Evolutionary conservation across 64 coral and sea anemone species (phyloP).

Genomic region (Montipora capricornis): DNA sequence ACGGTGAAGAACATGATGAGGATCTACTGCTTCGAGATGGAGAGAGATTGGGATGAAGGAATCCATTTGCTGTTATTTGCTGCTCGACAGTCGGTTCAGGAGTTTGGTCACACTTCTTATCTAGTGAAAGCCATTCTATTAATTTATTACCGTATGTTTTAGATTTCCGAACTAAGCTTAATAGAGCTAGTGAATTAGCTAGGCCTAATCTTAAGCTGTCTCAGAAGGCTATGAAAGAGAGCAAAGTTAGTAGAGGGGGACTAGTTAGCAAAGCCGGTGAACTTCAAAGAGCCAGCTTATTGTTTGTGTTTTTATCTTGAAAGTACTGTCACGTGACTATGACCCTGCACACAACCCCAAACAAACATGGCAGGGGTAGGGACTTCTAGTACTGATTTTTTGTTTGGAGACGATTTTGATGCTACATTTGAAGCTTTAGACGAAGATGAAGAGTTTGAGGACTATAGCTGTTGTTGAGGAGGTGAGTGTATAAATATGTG

Average conservation of each 20-base stretch:
- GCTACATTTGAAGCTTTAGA: constrained; percentile 22
- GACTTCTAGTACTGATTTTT: constrained; percentile 3
- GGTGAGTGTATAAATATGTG: constrained; percentile 1
- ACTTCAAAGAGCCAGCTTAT: constrained; percentile 6
- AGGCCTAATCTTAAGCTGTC: no score
- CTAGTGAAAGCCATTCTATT: no score
- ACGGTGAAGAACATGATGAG: no score
- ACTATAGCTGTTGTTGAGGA: constrained; percentile 25
- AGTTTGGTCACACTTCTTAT: no score
- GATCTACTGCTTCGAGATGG: no score
- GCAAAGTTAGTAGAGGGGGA: constrained; percentile 1
- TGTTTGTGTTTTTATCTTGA: neutral
- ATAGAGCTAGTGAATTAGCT: no score
- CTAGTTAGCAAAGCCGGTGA: neutral
- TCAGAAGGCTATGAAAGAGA: no score
- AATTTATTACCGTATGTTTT: no score
- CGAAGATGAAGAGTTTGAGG: constrained; percentile 42
- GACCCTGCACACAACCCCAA: constrained; percentile 12
- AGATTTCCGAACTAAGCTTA: no score
- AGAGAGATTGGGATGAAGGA: no score
- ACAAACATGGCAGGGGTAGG: constrained; percentile 25
- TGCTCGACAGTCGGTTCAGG: no score
- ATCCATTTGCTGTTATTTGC: no score
- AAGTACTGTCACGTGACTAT: neutral
- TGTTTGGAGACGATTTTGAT: constrained; percentile 34